Conservation (phyloP, 2,888 invertebrate genomes). For the Lasioglossum morio region DNA sequence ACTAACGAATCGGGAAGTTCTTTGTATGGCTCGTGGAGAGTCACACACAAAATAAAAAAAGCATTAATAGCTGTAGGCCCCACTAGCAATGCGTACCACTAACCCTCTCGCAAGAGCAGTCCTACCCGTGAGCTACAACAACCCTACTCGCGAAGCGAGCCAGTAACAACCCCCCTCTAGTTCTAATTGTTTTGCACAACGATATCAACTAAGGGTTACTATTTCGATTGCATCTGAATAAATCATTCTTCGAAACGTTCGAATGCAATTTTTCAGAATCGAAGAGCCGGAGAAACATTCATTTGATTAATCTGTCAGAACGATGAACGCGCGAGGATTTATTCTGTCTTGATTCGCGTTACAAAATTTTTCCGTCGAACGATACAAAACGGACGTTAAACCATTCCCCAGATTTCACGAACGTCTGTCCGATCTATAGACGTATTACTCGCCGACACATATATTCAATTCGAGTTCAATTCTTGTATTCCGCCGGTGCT, state of each 20-base stretch:
- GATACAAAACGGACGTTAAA: slow-evolving; percentile 2
- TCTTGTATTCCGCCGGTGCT: neutral
- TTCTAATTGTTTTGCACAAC: too few relatives aligned
- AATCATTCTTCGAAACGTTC: neutral
- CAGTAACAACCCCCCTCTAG: too few relatives aligned
- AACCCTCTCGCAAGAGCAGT: too few relatives aligned
- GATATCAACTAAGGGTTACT: neutral
- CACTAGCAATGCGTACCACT: too few relatives aligned
- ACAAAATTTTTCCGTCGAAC: neutral
- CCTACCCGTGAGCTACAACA: too few relatives aligned
- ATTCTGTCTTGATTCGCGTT: neutral
- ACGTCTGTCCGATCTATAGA: neutral
- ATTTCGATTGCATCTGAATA: neutral
- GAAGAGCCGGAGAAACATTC: neutral
- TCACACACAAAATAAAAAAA: too few relatives aligned
- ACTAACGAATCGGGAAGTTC: too few relatives aligned
- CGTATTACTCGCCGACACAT: neutral
- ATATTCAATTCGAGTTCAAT: neutral
- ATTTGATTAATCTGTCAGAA: neutral
- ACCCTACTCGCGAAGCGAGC: too few relatives aligned
- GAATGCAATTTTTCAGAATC: neutral
- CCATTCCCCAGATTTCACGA: neutral
- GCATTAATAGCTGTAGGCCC: too few relatives aligned
- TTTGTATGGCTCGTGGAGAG: too few relatives aligned
- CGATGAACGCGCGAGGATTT: neutral